These are phyloP conservation scores for Poeciliopsis paucimaculata DNA, from an alignment of 2,797 vertebrate genomes.

Conservation along the genomic window DNA sequence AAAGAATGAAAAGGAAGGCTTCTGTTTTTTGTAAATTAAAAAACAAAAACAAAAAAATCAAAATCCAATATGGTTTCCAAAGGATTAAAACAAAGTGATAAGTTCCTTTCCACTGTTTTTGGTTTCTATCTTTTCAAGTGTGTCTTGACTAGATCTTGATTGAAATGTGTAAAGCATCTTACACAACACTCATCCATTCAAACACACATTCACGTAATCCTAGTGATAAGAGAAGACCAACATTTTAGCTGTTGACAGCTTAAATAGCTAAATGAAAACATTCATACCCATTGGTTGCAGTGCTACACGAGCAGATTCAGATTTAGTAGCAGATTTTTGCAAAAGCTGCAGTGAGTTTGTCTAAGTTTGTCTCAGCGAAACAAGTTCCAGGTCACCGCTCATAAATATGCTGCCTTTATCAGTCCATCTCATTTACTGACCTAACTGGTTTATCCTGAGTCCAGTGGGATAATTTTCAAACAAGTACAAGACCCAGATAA, in stretches of 20 bases:
- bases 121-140: not conserved
- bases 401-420: not conserved
- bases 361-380: not conserved
- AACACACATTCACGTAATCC: not conserved
- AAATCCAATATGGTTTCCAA: not conserved
- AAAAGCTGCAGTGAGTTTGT: not conserved
- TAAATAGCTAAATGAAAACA: not conserved
- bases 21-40: not conserved
- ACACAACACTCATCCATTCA: not conserved
- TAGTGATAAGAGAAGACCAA: not conserved
- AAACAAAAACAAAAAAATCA: no score
- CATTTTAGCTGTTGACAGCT: not conserved
- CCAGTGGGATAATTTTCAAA: not conserved
- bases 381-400: not conserved
- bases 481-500: not conserved
- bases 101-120: not conserved
- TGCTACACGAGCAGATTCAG: not conserved
- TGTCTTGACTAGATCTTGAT: not conserved
- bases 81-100: not conserved
- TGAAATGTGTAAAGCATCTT: not conserved
- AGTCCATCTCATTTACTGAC: not conserved
- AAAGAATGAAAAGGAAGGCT: not conserved
- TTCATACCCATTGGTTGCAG: not conserved
- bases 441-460: not conserved
- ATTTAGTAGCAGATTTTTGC: not conserved